phyloP scores from a whole-genome alignment of 1,140 invertebrate species.

The Brachionus calyciflorus region DNA sequence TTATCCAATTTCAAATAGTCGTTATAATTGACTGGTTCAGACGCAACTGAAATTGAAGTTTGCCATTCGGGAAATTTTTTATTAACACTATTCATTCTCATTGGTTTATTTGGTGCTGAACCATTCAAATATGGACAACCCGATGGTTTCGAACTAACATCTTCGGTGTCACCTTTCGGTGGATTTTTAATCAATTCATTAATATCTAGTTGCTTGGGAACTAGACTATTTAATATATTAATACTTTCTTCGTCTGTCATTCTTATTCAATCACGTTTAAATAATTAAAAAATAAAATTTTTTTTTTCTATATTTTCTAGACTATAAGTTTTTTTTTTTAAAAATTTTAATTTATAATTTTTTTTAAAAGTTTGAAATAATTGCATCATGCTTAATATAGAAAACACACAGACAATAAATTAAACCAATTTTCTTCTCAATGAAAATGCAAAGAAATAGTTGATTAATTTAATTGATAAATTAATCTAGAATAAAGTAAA shows the following conservation, averaged over 20 bases:
- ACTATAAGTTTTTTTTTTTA: constrained; percentile 1
- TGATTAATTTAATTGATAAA: too few species aligned
- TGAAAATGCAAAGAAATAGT: too few species aligned
- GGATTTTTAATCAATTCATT: background rate
- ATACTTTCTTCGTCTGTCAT: constrained; percentile 44
- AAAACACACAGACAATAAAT: too few species aligned
- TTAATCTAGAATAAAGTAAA: too few species aligned
- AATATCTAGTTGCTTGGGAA: constrained; percentile 2
- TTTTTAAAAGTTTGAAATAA: too few species aligned
- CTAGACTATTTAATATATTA: constrained; percentile 9
- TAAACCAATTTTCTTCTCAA: too few species aligned
- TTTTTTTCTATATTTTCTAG: background rate
- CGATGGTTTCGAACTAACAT: background rate
- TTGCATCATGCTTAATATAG: too few species aligned
- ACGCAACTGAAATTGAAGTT: constrained; percentile 46
- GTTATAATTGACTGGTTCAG: constrained; percentile 47
- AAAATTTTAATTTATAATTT: too few species aligned
- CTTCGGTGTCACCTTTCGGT: background rate
- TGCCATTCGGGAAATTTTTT: constrained; percentile 47
- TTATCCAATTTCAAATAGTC: constrained; percentile 71
- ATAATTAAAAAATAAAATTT: constrained; percentile 14
- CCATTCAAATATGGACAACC: constrained; percentile 16
- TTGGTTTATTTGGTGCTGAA: background rate
- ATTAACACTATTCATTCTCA: constrained; percentile 2
- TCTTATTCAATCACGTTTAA: too few species aligned